These are phyloP conservation scores for Drosophila phalerata DNA, from an alignment of 2,888 invertebrate genomes.

Conservation along the genomic window DNA sequence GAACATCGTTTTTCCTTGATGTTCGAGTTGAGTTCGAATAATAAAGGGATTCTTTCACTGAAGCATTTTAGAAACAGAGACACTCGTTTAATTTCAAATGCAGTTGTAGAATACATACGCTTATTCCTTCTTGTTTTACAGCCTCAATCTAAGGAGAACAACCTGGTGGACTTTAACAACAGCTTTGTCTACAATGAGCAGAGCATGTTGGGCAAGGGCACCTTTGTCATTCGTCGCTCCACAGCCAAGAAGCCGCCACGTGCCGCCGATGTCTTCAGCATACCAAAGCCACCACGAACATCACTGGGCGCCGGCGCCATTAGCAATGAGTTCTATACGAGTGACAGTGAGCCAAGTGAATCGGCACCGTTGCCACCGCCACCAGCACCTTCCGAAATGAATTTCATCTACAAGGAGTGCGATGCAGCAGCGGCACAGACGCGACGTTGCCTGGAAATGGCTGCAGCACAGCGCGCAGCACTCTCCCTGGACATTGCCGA, in stretches of 20 bases:
- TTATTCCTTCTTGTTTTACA: background rate
- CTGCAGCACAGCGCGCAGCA: constrained; percentile 87
- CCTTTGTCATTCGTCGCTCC: constrained; percentile 90
- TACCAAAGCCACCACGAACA: constrained; percentile 69
- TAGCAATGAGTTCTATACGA: constrained; percentile 75
- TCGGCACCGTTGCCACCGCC: constrained; percentile 61
- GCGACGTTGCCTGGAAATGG: constrained; percentile 89
- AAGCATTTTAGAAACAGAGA: no score
- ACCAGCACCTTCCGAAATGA: constrained; percentile 57
- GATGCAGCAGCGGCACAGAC: constrained; percentile 87
- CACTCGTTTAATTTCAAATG: no score
- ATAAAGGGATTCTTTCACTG: no score
- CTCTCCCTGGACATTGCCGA: constrained; percentile 72
- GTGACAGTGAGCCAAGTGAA: constrained; percentile 73
- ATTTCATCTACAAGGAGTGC: constrained; percentile 87
- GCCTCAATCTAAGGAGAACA: constrained; percentile 41
- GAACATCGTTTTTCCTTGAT: no score
- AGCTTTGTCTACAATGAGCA: constrained; percentile 71
- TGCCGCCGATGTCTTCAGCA: constrained; percentile 73
- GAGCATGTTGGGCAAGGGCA: constrained; percentile 88
- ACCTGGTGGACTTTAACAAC: constrained; percentile 62
- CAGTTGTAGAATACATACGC: background rate
- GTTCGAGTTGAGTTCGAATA: no score
- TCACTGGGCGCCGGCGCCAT: constrained; percentile 60
- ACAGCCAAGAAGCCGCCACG: constrained; percentile 75